These are phyloP conservation scores for Euleptes europaea DNA, from an alignment of 2,113 vertebrate species.

Conservation along the genomic window DNA sequence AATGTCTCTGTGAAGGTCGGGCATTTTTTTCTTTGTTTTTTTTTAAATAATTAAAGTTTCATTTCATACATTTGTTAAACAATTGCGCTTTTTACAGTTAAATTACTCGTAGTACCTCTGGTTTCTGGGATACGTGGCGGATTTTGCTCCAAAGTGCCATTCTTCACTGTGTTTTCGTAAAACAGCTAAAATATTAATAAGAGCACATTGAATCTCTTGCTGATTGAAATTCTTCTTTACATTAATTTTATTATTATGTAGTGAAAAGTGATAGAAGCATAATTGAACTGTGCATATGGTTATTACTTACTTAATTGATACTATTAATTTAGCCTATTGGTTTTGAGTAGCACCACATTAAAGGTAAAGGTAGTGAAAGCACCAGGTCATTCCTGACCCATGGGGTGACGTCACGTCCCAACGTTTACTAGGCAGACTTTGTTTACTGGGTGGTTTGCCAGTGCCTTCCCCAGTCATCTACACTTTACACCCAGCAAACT, in stretches of 20 bases:
- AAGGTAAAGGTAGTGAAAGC: too few species aligned
- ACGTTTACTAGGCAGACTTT: too few species aligned
- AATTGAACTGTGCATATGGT: background rate
- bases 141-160: background rate
- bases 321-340: too few species aligned
- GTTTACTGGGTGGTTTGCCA: too few species aligned
- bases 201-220: background rate
- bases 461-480: too few species aligned
- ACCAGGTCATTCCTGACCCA: too few species aligned
- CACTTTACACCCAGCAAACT: too few species aligned
- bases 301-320: too few species aligned
- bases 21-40: conserved; percentile 14
- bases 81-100: background rate
- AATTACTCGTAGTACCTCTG: background rate
- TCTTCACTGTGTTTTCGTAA: background rate
- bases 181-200: background rate
- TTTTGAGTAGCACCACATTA: too few species aligned
- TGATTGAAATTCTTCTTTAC: background rate
- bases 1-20: conserved; percentile 1
- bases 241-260: background rate
- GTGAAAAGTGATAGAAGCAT: background rate
- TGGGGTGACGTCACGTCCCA: too few species aligned
- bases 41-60: conserved; percentile 25
- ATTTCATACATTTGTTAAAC: conserved; percentile 38
- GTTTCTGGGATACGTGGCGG: background rate